Evolutionary conservation across 2,113 vertebrate genomes (phyloP), one percentile per base, ranked within the genome.

Genomic region (Clarias magur): DNA sequence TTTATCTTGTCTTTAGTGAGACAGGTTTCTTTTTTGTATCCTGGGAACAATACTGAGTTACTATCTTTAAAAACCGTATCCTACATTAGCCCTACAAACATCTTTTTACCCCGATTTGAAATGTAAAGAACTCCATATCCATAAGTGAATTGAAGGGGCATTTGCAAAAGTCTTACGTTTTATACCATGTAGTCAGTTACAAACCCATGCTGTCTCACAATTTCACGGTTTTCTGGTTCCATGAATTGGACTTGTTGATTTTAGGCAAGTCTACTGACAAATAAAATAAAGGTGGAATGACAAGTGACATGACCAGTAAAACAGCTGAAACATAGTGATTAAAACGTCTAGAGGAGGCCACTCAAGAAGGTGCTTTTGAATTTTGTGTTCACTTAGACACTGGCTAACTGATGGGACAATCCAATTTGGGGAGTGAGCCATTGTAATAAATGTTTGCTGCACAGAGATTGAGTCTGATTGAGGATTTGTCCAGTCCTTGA

Each of bases 401-500:
- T 80, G 59, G 89, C 73, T 79, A 82, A 86, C 84, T 72, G 86
- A 85, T 90, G 88, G 84, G 88, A 89, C 86, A 91, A 93, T 92
- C 91, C 91, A 93, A 94, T 95, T 93, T 92, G 89, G 91, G 85
- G 84, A 90, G 89, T 89, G 92, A 91, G 92, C 90, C 89, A 87
- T 27, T 70, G 65, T 92, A 92, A 93, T 92, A 91, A 93, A 93
- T 93, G 87, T 90, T 89, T 92, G 92, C 91, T 94, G 94, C 91
- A 89, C 89, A 79, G 86, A 92, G 90, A 94, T 93, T 92, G 91
- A 92, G 90, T 92, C 92, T 93, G 93, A 95, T 94, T 92, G 93
- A 94, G 93, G 93, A 94, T 95, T 94, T 94, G 93, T 93, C 93
- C 93, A 87, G 88, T 93, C 91, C 91, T 94, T 93, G 92, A 92